Conservation (phyloP, 2,888 invertebrate species). For the Hydrotaea diabolus region DNA sequence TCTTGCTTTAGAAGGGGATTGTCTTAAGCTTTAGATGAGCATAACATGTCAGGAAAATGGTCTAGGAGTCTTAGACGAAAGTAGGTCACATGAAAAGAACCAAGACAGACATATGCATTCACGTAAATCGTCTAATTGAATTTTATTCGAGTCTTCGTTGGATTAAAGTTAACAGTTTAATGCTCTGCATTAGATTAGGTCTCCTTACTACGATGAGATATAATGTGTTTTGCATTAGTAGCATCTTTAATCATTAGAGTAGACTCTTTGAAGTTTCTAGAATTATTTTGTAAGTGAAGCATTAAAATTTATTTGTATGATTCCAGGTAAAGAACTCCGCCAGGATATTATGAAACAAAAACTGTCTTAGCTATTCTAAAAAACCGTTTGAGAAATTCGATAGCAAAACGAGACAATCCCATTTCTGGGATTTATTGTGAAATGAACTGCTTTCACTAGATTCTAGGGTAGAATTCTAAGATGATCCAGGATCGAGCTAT, state of each 20-base stretch:
- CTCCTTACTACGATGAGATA: neutral
- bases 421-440: no score
- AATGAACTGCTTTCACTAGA: no score
- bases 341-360: no score
- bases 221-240: neutral
- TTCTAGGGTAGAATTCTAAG: no score
- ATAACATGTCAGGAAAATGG: conserved; percentile 8
- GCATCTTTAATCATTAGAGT: neutral
- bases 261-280: no score
- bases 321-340: no score
- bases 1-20: neutral
- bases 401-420: no score
- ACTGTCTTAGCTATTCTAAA: no score
- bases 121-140: conserved; percentile 31
- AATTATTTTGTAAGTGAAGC: no score
- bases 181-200: neutral
- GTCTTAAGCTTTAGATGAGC: conserved; percentile 22
- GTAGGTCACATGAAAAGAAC: conserved; percentile 12
- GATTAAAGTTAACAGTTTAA: neutral
- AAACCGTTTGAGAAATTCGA: no score
- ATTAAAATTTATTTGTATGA: no score
- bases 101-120: neutral
- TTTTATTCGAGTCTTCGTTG: neutral
- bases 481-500: no score
- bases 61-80: conserved; percentile 9